Evolutionary conservation across 2,888 invertebrate species (phyloP).

Genomic region (Oscheius myriophilus): DNA sequence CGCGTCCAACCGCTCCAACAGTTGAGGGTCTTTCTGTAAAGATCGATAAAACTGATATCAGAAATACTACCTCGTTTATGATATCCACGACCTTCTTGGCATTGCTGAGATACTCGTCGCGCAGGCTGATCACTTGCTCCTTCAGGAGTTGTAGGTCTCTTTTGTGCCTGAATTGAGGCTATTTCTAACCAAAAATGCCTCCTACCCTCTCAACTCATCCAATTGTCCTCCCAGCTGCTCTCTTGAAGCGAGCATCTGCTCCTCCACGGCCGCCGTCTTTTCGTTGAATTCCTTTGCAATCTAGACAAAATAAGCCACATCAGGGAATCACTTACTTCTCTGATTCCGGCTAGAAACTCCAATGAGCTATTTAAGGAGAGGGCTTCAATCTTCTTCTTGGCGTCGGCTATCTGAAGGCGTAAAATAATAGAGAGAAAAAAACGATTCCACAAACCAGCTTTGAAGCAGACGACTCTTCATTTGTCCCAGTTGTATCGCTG

Average conservation of each 20-base stretch:
- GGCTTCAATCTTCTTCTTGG: constrained; percentile 8
- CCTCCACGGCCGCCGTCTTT: neutral
- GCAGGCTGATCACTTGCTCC: neutral
- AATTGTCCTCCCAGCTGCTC: constrained; percentile 2
- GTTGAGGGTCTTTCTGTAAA: constrained; percentile 18
- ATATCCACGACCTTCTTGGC: neutral
- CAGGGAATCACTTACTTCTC: neutral
- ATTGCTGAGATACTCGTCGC: constrained; percentile 11
- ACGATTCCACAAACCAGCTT: neutral
- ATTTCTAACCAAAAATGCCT: neutral
- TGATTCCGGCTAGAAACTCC: constrained; percentile 8
- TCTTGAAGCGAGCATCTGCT: constrained; percentile 7
- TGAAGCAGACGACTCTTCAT: neutral
- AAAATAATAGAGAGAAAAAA: neutral
- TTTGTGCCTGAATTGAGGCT: constrained; percentile 1
- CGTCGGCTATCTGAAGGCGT: constrained; percentile 8
- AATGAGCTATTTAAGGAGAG: constrained; percentile 1
- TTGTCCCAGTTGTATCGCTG: neutral
- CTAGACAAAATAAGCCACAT: constrained; percentile 1
- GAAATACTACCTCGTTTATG: neutral
- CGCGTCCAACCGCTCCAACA: constrained; percentile 9
- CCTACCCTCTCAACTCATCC: constrained; percentile 21
- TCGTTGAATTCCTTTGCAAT: constrained; percentile 10
- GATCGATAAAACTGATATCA: neutral
- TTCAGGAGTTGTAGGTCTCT: constrained; percentile 3